Percentiles rank a stretch among this genome's conserved stretches.
These are phyloP conservation scores for Drosophila subobscura DNA, from an alignment of 1,140 invertebrate species.

Conservation along the genomic window DNA sequence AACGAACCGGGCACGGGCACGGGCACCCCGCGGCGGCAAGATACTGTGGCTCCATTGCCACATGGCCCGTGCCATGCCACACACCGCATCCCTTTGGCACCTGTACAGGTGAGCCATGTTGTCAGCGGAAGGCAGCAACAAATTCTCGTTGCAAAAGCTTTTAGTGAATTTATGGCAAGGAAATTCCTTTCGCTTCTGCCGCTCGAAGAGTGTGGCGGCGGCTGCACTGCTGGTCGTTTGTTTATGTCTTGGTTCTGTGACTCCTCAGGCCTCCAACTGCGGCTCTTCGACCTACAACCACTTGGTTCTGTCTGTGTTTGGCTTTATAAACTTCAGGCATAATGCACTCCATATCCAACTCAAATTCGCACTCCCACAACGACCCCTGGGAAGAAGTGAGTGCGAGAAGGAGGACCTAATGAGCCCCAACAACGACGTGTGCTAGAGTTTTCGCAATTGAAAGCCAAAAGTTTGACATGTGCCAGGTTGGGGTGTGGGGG, in stretches of 20 bases:
- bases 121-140: conserved; percentile 80
- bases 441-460: conserved; percentile 47
- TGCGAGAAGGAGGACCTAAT: conserved; percentile 37
- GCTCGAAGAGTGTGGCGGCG: conserved; percentile 1
- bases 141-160: conserved; percentile 80
- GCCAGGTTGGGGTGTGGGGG: background rate
- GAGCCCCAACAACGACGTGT: conserved; percentile 42
- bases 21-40: conserved; percentile 34
- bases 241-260: conserved; percentile 60
- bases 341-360: conserved; percentile 54
- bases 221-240: conserved; percentile 56
- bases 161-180: conserved; percentile 81
- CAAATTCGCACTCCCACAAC: conserved; percentile 13
- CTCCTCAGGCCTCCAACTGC: background rate
- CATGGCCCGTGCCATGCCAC: background rate
- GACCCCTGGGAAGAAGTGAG: background rate
- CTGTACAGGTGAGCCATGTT: conserved; percentile 72
- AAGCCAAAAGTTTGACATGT: conserved; percentile 41
- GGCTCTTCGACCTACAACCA: conserved; percentile 3
- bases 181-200: conserved; percentile 66
- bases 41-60: conserved; percentile 23
- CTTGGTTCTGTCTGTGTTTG: conserved; percentile 33
- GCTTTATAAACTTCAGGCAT: conserved; percentile 54
- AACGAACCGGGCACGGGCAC: conserved; percentile 25
- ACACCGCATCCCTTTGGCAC: conserved; percentile 9